Evolutionary conservation across 2,113 vertebrate species (phyloP), one percentile per base, ranked within the genome.

Genomic region (Hepsetus odoe): DNA sequence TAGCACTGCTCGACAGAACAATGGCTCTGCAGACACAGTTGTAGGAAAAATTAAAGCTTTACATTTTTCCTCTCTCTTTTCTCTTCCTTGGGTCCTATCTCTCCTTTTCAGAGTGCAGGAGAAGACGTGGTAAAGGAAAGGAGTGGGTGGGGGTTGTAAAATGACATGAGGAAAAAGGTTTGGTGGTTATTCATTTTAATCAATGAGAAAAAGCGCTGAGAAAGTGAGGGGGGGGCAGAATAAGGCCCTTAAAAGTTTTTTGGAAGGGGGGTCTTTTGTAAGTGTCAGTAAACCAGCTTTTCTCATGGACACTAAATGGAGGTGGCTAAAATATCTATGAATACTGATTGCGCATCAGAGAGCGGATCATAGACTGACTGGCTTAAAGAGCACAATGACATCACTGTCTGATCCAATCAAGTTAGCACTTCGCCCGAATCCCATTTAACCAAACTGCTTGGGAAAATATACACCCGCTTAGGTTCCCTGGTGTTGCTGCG

Each of bases 21-120:
- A 94, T 91, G 72, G 92, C 51, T 76, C 76, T 18, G 88, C 87
- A 92, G 93, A 94, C 93, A 94, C 93, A 94, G 91, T 91, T 93
- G 93, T 94, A 93, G 90, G 92, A 94, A 93, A 93, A 94, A 94
- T 94, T 93, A 93, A 91, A 20, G 90, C 91, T 92, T 91, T 92
- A 91, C 90, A 91, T 92, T 92, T 92, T 93, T 92, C 89, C 87
- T 89, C 90, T 92, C 90, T 89, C 84, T 87, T n/a, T 89, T 86
- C 92, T 88, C 87, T 86, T 90, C 82, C 88, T 61, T 74, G 76
- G 81, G 20, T 35, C 26, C n/a, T 74, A 59, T 69, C 81, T 81
- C 88, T 84, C 83, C 86, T 85, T 86, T 62, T 67, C 69, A 82
- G 87, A 87, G 88, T 81, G 89, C 87, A 85, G 84, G 83, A 89